Percentiles rank a stretch among this genome's conserved stretches.
Conservation (phyloP, 2,888 invertebrate species). For the Acanthosepion lycidas region DNA sequence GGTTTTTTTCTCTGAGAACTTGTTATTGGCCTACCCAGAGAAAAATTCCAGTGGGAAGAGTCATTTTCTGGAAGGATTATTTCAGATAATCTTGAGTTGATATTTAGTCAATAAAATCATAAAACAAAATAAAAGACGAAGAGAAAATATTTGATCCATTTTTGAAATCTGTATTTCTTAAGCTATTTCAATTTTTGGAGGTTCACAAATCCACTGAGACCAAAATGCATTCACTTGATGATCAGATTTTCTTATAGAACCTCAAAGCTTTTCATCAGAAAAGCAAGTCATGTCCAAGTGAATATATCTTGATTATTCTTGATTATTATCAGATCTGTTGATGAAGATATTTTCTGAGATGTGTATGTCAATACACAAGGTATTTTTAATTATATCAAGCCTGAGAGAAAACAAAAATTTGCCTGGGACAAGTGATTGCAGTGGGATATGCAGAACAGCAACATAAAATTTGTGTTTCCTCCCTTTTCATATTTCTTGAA, state of each 20-base stretch:
- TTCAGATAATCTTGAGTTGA: too few species aligned
- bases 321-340: not conserved
- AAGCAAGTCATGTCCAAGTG: not conserved
- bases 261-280: not conserved
- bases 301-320: not conserved
- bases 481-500: too few species aligned
- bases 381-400: not conserved
- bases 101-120: too few species aligned
- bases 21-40: too few species aligned
- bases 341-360: not conserved
- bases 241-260: not conserved
- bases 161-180: not conserved
- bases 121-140: not conserved
- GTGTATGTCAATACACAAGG: not conserved
- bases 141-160: not conserved
- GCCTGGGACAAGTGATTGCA: too few species aligned
- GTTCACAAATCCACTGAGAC: not conserved
- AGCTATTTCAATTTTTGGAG: not conserved
- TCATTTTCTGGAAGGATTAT: too few species aligned
- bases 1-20: too few species aligned
- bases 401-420: too few species aligned
- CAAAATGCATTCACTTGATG: not conserved
- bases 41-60: too few species aligned
- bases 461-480: too few species aligned
- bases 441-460: too few species aligned